phyloP scores from a whole-genome alignment of 2,888 invertebrate species.

The Pegoplata infirma region DNA sequence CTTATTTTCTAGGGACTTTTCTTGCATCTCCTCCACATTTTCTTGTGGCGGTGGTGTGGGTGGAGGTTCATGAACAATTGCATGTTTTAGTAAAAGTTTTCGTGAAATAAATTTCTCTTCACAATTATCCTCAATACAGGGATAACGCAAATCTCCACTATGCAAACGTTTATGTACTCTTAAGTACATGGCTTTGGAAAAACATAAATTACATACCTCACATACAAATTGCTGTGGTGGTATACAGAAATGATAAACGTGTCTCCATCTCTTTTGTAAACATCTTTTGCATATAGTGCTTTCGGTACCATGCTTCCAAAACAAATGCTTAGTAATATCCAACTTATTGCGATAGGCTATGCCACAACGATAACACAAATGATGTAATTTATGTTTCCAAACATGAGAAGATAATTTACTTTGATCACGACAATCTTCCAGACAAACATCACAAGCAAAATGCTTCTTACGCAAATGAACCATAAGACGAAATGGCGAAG shows the following conservation, averaged over 20 bases:
- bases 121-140: constrained; percentile 85
- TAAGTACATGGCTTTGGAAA: constrained; percentile 86
- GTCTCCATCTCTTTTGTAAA: constrained; percentile 93
- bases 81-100: constrained; percentile 87
- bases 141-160: constrained; percentile 84
- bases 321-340: constrained; percentile 92
- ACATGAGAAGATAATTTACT: constrained; percentile 89
- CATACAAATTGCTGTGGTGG: constrained; percentile 88
- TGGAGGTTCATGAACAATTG: constrained; percentile 79
- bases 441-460: constrained; percentile 91
- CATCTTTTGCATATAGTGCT: constrained; percentile 91
- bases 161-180: constrained; percentile 92
- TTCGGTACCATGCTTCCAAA: constrained; percentile 95
- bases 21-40: not conserved
- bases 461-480: constrained; percentile 91
- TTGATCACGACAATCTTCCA: constrained; percentile 89
- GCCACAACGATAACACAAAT: constrained; percentile 91
- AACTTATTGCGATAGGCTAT: constrained; percentile 92
- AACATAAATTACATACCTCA: constrained; percentile 88
- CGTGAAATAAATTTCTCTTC: constrained; percentile 89
- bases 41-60: constrained; percentile 20
- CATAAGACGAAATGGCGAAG: constrained; percentile 93
- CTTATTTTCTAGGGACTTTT: constrained; percentile 25
- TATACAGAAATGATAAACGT: constrained; percentile 93
- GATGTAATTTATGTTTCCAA: constrained; percentile 93